Conservation (phyloP, 92 coral and sea anemone genomes). For the Anthopleura xanthogrammica region DNA sequence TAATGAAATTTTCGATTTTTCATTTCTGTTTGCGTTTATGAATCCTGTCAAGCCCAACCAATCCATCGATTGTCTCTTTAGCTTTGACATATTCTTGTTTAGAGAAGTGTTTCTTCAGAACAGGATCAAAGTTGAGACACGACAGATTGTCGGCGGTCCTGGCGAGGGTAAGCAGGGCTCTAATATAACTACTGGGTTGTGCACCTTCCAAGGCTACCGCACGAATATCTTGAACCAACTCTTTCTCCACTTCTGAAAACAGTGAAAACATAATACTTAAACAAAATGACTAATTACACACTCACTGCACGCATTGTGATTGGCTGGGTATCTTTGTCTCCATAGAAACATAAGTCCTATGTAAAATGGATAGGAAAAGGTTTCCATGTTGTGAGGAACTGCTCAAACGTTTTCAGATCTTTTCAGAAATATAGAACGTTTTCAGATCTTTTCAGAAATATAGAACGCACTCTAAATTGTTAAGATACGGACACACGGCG, state of each 20-base stretch:
- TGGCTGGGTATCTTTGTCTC: neutral
- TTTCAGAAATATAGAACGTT: no score
- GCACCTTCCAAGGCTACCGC: conserved; percentile 5
- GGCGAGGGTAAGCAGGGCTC: conserved; percentile 50
- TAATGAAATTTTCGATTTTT: no score
- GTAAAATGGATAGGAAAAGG: neutral
- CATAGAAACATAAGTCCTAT: neutral
- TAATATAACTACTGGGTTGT: conserved; percentile 51
- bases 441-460: no score
- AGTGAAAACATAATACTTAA: neutral
- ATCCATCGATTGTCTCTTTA: conserved; percentile 29
- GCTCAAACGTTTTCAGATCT: neutral
- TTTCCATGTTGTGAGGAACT: neutral
- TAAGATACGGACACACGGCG: no score
- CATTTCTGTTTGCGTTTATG: no score
- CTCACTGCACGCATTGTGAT: neutral
- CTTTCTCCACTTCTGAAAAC: neutral
- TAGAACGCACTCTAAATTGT: no score
- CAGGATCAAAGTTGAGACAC: conserved; percentile 31
- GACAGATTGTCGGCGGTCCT: conserved; percentile 49
- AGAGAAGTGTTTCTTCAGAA: conserved; percentile 55
- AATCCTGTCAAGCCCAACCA: neutral
- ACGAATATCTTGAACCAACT: conserved; percentile 7
- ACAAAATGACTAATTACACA: no score
- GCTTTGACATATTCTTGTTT: conserved; percentile 56